phyloP scores from a whole-genome alignment of 1,140 invertebrate species.

The Drosophila sucinea region DNA sequence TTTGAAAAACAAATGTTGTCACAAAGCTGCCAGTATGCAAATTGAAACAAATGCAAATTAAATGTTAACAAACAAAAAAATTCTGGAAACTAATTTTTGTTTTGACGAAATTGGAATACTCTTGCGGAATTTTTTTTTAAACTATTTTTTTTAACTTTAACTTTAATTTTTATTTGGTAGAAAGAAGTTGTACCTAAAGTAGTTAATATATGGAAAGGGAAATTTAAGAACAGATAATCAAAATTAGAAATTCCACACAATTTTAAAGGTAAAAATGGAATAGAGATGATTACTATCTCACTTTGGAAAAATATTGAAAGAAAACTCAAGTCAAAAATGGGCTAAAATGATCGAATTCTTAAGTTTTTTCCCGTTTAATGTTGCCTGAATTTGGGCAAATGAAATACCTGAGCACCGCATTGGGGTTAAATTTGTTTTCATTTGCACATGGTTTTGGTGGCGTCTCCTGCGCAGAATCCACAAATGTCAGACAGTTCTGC shows the following conservation, averaged over 20 bases:
- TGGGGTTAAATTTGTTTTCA: constrained; percentile 76
- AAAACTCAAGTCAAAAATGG: no score
- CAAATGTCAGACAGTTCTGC: constrained; percentile 47
- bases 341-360: no score
- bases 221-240: no score
- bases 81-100: background rate
- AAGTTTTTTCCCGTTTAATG: background rate
- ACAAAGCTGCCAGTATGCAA: constrained; percentile 9
- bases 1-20: background rate
- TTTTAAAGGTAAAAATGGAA: no score
- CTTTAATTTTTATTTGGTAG: no score
- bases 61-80: constrained; percentile 13
- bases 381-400: background rate
- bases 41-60: constrained; percentile 14
- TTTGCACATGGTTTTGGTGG: constrained; percentile 25
- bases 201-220: no score
- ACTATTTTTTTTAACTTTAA: background rate
- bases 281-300: no score
- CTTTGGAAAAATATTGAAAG: no score
- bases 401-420: constrained; percentile 6
- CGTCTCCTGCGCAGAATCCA: constrained; percentile 58
- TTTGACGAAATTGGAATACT: background rate
- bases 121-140: background rate
- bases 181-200: no score
- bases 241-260: no score